A percentile compares a stretch with the other conserved stretches of the same genome.
These are phyloP conservation scores for Odobenus rosmarus DNA, from an alignment of 2,113 vertebrate genomes.

Conservation along the genomic window DNA sequence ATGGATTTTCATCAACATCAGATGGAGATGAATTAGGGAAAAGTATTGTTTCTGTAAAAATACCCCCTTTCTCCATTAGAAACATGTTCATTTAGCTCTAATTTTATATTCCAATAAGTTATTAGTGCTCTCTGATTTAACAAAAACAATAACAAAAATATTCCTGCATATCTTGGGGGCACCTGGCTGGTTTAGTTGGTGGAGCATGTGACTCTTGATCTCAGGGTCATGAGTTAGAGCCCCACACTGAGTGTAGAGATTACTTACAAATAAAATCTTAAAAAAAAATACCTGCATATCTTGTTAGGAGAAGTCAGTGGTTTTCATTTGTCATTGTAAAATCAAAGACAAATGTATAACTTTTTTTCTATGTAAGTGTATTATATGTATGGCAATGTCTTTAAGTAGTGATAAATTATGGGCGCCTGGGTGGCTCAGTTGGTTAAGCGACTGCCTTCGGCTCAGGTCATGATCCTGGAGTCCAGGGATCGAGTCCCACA, in stretches of 20 bases:
- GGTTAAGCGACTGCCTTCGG: no score
- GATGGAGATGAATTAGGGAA: background rate
- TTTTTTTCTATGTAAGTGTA: background rate
- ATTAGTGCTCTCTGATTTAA: background rate
- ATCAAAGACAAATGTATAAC: background rate
- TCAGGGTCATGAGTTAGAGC: background rate
- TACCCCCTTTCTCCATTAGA: background rate
- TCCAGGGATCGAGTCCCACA: no score
- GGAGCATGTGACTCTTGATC: background rate
- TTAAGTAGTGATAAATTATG: background rate
- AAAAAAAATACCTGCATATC: background rate
- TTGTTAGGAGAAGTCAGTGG: background rate
- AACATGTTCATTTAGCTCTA: background rate
- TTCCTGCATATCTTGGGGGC: background rate
- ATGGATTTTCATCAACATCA: background rate
- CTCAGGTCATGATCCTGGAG: no score
- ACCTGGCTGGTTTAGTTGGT: background rate
- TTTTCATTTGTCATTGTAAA: background rate
- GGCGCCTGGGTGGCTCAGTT: no score
- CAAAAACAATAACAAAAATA: background rate
- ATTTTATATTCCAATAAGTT: background rate
- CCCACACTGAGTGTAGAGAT: background rate
- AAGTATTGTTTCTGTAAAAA: background rate
- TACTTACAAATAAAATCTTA: background rate
- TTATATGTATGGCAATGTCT: background rate